Conservation (phyloP, 1,140 invertebrate species). For the Lepidurus arcticus region DNA sequence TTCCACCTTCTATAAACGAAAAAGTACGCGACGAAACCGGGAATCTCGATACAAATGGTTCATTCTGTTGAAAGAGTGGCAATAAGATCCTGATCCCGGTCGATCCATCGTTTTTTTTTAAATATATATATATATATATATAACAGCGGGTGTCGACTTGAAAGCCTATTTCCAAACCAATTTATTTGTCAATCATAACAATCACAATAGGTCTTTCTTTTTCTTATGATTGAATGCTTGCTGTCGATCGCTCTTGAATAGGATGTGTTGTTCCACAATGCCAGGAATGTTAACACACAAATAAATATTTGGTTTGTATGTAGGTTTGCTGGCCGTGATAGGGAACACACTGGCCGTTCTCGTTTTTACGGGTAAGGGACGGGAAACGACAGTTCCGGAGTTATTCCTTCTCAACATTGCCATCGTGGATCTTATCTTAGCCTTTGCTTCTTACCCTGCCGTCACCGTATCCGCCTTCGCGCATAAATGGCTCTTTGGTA, state of each 20-base stretch:
- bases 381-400: slow-evolving; percentile 34
- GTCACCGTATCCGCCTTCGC: slow-evolving; percentile 39
- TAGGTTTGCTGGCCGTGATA: slow-evolving; percentile 25
- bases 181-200: background rate
- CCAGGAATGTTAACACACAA: background rate
- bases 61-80: too few species aligned
- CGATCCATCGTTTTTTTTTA: too few species aligned
- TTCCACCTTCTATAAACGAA: too few species aligned
- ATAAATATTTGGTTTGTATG: background rate
- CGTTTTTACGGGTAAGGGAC: slow-evolving; percentile 21
- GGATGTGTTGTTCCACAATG: background rate
- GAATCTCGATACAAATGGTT: too few species aligned
- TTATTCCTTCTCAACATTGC: slow-evolving; percentile 40
- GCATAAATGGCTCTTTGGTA: slow-evolving; percentile 39
- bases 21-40: too few species aligned
- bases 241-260: background rate
- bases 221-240: background rate
- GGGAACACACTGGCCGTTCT: slow-evolving; percentile 27
- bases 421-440: slow-evolving; percentile 40
- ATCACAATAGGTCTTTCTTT: background rate
- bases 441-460: slow-evolving; percentile 40
- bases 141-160: too few species aligned
- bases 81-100: too few species aligned
- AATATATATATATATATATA: too few species aligned
- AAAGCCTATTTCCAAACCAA: too few species aligned